phyloP scores from a whole-genome alignment of 2,797 vertebrate species.

The Manis javanica region DNA sequence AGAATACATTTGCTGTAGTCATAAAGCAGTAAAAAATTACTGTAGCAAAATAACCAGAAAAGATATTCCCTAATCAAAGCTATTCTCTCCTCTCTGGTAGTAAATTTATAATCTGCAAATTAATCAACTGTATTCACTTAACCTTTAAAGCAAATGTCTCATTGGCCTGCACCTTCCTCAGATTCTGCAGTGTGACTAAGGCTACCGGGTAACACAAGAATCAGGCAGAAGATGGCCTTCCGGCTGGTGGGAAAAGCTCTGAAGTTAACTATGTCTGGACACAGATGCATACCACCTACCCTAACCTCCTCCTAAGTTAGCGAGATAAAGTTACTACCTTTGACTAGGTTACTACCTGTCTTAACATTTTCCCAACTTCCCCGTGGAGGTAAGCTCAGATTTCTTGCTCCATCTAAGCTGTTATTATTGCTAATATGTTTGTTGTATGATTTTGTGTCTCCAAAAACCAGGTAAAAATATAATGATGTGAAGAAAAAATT shows the following conservation, averaged over 20 bases:
- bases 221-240: neutral
- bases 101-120: neutral
- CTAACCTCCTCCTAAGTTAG: neutral
- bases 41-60: neutral
- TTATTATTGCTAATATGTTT: neutral
- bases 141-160: neutral
- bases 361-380: neutral
- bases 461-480: neutral
- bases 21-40: neutral
- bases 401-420: neutral
- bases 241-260: neutral
- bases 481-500: neutral
- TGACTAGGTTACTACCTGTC: too few species aligned
- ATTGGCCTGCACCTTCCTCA: neutral
- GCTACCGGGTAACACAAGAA: neutral
- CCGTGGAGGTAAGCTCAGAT: neutral
- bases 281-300: neutral
- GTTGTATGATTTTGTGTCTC: neutral
- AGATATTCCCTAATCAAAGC: neutral
- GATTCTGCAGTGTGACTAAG: neutral
- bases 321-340: too few species aligned
- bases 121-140: neutral
- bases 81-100: neutral
- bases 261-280: neutral
- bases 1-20: neutral